Evolutionary conservation across 2,888 invertebrate species (phyloP), one percentile per base, ranked within the genome.

Genomic region (Crematogaster levior): DNA sequence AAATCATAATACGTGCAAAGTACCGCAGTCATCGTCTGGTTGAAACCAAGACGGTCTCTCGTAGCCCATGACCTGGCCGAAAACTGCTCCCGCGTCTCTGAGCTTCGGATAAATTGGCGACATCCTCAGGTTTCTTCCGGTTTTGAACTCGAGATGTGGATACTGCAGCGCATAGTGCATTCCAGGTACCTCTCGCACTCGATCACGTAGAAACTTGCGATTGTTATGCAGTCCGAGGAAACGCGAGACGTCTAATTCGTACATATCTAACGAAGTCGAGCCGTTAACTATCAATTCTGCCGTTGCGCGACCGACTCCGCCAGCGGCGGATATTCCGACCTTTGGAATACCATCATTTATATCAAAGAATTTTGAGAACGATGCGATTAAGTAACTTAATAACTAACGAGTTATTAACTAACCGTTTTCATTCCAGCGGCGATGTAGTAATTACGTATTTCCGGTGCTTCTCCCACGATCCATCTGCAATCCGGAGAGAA

Each of bases 41-140:
- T 98, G 97, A 93, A 99, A 99, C 97, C 98, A 99, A 48, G 97
- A 96, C 0, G 99, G 99, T 85, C 99, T 95, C 94, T 99, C 99
- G 94, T 99, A 99, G 0, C 99, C 99, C 98, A 99, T 99, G 40
- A 98, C 98, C 94, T 99, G 99, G 0, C 98, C 98, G 93, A 99
- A 99, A 7, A 98, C 97, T 0, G 98, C 99, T 0, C 99, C 99
- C 12, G 97, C 97, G 93, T 98, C 98, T 86, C 97, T 96, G 21
- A 99, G 95, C 83, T 98, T 97, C 0, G 99, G 98, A 95, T 98
- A 99, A 86, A 99, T 98, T 0, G 99, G 99, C 0, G 99, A 99
- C 96, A 98, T 97, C 73, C 99, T 95, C 21, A 99, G 95, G 94
- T 98, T 98, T 73, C 99, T 96, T 0, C 98, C 98, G 0, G 97